These are phyloP conservation scores for Lamellibrachia satsuma DNA, from an alignment of 2,888 invertebrate genomes.

Conservation along the genomic window DNA sequence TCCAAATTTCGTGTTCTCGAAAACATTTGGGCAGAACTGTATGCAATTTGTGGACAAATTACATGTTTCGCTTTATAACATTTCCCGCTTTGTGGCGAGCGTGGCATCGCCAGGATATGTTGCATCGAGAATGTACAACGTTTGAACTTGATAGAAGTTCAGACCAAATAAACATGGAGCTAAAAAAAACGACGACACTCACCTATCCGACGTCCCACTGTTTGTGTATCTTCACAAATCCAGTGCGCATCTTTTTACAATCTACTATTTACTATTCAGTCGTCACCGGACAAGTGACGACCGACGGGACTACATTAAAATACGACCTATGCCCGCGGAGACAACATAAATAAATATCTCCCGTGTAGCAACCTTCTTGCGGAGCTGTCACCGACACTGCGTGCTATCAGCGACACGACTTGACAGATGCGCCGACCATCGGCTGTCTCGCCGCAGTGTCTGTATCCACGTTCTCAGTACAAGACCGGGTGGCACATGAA, in stretches of 20 bases:
- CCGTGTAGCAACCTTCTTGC: not conserved
- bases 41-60: too few relatives aligned
- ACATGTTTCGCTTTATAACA: too few relatives aligned
- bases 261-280: too few relatives aligned
- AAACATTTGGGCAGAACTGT: not conserved
- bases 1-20: not conserved
- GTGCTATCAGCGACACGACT: not conserved
- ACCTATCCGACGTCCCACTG: too few relatives aligned
- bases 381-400: not conserved
- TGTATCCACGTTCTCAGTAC: not conserved
- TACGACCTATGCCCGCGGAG: not conserved
- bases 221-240: too few relatives aligned
- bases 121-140: too few relatives aligned
- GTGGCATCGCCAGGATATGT: too few relatives aligned
- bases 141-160: too few relatives aligned
- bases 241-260: too few relatives aligned
- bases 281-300: not conserved
- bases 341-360: not conserved
- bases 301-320: not conserved
- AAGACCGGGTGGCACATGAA: not conserved
- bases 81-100: too few relatives aligned
- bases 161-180: too few relatives aligned
- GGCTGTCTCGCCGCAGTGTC: not conserved
- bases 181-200: too few relatives aligned
- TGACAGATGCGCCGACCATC: not conserved